Conservation (phyloP, 2,113 vertebrate species). For the Emydocephalus ijimae region DNA sequence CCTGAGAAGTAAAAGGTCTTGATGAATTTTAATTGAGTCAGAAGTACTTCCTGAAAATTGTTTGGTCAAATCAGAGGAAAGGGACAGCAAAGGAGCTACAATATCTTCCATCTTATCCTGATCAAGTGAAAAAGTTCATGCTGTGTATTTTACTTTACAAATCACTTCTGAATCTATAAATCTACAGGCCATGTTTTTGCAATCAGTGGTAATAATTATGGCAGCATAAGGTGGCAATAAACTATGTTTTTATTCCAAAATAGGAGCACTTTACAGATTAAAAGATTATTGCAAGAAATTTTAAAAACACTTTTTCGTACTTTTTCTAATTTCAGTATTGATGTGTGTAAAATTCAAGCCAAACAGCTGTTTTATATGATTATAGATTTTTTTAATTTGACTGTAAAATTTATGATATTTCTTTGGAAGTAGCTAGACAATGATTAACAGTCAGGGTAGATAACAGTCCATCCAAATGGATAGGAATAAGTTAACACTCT, state of each 20-base stretch:
- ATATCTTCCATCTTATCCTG: constrained; percentile 20
- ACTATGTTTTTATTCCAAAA: constrained; percentile 36
- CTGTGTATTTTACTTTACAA: constrained; percentile 31
- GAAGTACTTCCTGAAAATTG: constrained; percentile 4
- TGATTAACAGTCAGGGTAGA: background rate
- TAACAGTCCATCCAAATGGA: background rate
- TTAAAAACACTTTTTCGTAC: constrained; percentile 24
- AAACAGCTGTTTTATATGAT: constrained; percentile 15
- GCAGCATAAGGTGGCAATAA: constrained; percentile 39
- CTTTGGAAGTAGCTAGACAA: background rate
- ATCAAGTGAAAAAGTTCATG: constrained; percentile 24
- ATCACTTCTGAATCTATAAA: constrained; percentile 36
- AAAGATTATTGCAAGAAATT: constrained; percentile 34
- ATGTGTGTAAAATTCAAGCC: background rate
- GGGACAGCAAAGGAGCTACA: background rate
- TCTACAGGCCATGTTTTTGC: constrained; percentile 30
- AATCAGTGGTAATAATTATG: constrained; percentile 33
- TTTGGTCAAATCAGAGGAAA: background rate
- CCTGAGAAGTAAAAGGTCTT: background rate
- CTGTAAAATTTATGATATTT: constrained; percentile 22
- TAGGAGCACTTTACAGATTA: constrained; percentile 20
- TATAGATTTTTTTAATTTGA: constrained; percentile 16
- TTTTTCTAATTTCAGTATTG: constrained; percentile 24
- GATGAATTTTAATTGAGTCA: background rate
- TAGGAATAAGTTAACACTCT: constrained; percentile 4